Conservation (phyloP, 2,888 invertebrate genomes). For the Drosophila quasianomalipes region DNA sequence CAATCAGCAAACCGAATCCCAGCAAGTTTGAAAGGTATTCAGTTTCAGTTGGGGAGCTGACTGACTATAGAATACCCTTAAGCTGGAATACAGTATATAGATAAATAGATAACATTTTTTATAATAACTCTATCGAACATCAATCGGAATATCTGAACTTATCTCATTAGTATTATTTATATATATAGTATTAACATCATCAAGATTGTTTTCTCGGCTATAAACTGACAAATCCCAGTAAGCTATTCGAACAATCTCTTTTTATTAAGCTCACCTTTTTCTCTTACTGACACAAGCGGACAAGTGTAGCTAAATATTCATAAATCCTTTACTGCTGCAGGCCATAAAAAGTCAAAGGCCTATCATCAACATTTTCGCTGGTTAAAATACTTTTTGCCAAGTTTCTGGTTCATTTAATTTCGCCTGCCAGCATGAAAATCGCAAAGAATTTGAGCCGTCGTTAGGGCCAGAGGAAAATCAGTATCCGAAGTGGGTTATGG, state of each 20-base stretch:
- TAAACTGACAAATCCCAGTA: background rate
- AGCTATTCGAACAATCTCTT: background rate
- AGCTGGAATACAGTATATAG: background rate
- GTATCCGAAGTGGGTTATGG: background rate
- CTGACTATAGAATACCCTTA: constrained; percentile 7
- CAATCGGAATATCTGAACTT: background rate
- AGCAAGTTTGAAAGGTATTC: constrained; percentile 53
- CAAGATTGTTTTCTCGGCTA: background rate
- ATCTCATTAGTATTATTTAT: background rate
- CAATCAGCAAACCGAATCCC: constrained; percentile 59
- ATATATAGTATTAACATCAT: background rate
- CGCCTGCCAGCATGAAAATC: constrained; percentile 20
- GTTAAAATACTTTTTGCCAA: constrained; percentile 63
- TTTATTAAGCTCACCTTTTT: background rate
- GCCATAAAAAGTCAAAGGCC: constrained; percentile 45
- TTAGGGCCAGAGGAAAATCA: constrained; percentile 17
- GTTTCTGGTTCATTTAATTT: constrained; percentile 74
- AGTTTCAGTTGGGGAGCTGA: background rate
- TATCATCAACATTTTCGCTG: constrained; percentile 49
- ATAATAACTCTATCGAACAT: background rate
- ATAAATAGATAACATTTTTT: background rate
- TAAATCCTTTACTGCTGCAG: constrained; percentile 15
- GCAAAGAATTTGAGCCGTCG: constrained; percentile 10
- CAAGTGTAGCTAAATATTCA: background rate
- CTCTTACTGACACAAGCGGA: background rate